These are phyloP conservation scores for Halictus ligatus DNA, from an alignment of 2,888 invertebrate species.

Conservation along the genomic window DNA sequence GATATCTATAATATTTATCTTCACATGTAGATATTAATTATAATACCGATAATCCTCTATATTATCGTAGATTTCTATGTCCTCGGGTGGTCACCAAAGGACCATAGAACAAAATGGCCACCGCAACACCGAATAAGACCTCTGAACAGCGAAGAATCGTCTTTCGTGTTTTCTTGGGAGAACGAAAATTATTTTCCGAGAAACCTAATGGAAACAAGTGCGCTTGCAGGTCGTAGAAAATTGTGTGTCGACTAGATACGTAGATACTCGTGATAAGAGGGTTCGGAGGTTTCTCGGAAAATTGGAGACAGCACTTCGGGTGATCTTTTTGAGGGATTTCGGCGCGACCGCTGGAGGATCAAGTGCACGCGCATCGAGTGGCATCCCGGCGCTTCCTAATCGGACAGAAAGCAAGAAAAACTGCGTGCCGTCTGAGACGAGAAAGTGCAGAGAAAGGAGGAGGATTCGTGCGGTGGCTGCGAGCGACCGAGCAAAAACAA, in stretches of 20 bases:
- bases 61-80: no score
- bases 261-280: not conserved
- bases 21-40: no score
- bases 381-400: slow-evolving; percentile 20
- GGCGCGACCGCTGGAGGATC: not conserved
- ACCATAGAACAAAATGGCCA: no score
- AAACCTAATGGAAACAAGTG: not conserved
- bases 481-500: slow-evolving; percentile 40
- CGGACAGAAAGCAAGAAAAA: slow-evolving; percentile 23
- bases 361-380: not conserved
- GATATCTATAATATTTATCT: no score
- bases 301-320: not conserved
- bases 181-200: not conserved
- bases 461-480: slow-evolving; percentile 20
- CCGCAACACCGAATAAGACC: not conserved
- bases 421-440: slow-evolving; percentile 6
- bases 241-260: not conserved
- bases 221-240: not conserved
- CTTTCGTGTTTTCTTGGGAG: not conserved
- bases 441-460: slow-evolving; percentile 25
- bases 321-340: not conserved
- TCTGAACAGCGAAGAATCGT: not conserved
- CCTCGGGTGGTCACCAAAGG: no score
- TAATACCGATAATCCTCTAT: no score
- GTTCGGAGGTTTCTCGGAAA: not conserved